Base-by-base conservation (phyloP, 2,113 vertebrate genomes). In the Aramus guarauna region DNA sequence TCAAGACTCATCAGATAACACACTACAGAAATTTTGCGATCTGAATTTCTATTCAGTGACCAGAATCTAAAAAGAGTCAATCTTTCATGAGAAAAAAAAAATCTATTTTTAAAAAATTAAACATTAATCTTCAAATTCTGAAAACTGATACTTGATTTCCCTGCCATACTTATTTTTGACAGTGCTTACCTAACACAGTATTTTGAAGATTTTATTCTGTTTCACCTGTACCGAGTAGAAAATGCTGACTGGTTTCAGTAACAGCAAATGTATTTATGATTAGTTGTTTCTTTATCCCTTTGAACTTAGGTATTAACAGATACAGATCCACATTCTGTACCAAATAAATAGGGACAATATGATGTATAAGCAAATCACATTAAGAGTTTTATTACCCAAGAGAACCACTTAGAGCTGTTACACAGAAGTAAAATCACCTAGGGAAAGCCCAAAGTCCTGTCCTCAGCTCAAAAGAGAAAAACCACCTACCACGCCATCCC, bases 401-500 rank as follows among this genome's bases (percentile, higher is more conserved):
- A 55, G 24, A 66, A 90, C 66, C 37, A 67, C 34, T 69, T 24
- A 21, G 22, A 58, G 55, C 20, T 56, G 34, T 45, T 59, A 71
- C 11, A 45, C 32, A 41, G 8, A 56, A 43, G 66, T 39, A 62
- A 62, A 68, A 36, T 58, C 21, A 79, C 55, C 9, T 18, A 26
- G 4, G 37, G 22, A 69, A 85, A 84, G 55, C 34, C 64, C 18
- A 4, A 78, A 68, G 47, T 67, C 32, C 26, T 3, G 0, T n/a
- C 45, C 58, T 67, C 53, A 78, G 36, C 36, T 67, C 39, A 29
- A 30, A 60, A 50, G 13, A 55, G 36, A 59, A 50, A 39, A 83
- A 45, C 9, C 12, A 37, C 32, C 47, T 67, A 29, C 59, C 41
- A 50, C 0, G 1, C 15, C 3, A 1, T 37, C 29, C 41, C 29